Conservation (phyloP, 2,888 invertebrate genomes). For the Geotrupes spiniger region DNA sequence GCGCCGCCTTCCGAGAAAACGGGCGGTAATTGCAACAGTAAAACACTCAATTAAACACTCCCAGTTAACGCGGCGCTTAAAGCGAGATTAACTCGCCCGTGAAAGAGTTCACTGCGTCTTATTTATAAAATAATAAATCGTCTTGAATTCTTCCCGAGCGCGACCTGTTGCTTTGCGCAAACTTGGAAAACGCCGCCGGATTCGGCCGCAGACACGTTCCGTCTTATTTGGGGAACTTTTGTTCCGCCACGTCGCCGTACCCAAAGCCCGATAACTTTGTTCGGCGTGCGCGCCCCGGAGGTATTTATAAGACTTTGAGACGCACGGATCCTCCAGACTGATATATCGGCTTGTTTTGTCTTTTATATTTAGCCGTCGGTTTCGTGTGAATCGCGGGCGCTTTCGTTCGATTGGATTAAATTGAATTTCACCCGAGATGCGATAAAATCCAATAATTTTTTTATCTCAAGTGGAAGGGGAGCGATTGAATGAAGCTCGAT, state of each 20-base stretch:
- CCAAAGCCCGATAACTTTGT: slow-evolving; percentile 14
- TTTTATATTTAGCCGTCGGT: slow-evolving; percentile 16
- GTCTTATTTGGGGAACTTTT: slow-evolving; percentile 22
- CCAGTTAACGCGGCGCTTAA: too few species aligned
- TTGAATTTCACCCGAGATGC: too few species aligned
- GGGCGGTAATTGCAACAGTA: too few species aligned
- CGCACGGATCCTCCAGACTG: slow-evolving; percentile 17
- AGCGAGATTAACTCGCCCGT: too few species aligned
- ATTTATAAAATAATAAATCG: slow-evolving; percentile 22
- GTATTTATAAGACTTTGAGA: slow-evolving; percentile 19
- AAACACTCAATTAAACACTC: too few species aligned
- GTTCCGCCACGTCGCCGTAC: slow-evolving; percentile 8
- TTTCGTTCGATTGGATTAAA: too few species aligned
- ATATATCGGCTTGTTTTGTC: slow-evolving; percentile 21
- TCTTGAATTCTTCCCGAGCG: slow-evolving; percentile 16
- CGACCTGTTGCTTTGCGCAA: slow-evolving; percentile 24
- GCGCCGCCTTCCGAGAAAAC: too few species aligned
- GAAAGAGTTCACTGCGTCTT: neutral
- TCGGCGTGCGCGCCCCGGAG: slow-evolving; percentile 11
- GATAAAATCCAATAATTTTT: too few species aligned
- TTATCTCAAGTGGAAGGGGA: too few species aligned
- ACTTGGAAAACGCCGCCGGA: slow-evolving; percentile 22
- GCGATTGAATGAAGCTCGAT: too few species aligned
- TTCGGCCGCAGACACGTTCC: slow-evolving; percentile 24
- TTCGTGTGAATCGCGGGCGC: neutral